Evolutionary conservation across 2,113 vertebrate species (phyloP).

Genomic region (Triplophysa tibetana): DNA sequence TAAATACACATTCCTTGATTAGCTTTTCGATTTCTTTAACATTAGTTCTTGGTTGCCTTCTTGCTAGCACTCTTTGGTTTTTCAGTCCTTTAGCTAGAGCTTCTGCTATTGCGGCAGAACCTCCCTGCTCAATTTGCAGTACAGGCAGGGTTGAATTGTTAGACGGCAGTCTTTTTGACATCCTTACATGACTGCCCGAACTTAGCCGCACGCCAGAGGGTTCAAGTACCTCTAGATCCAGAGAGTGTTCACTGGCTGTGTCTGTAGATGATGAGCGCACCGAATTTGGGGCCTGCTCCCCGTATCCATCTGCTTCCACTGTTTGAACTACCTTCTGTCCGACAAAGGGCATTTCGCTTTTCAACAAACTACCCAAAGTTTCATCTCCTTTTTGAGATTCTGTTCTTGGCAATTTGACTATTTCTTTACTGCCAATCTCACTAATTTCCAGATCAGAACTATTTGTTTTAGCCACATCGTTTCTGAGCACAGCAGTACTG

Average conservation of each 20-base stretch:
- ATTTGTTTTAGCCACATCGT: constrained; percentile 26
- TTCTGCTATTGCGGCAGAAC: constrained; percentile 65
- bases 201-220: constrained; percentile 43
- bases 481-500: constrained; percentile 7
- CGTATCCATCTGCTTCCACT: constrained; percentile 64
- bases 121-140: constrained; percentile 36
- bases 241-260: constrained; percentile 86
- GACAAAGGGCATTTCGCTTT: constrained; percentile 44
- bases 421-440: constrained; percentile 62
- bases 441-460: constrained; percentile 57
- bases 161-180: constrained; percentile 14
- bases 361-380: not conserved
- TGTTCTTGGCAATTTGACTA: constrained; percentile 56
- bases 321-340: constrained; percentile 28
- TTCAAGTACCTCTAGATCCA: constrained; percentile 77
- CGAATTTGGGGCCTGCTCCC: constrained; percentile 65
- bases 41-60: constrained; percentile 64
- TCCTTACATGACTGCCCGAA: constrained; percentile 34
- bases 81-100: constrained; percentile 78
- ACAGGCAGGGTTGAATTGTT: constrained; percentile 50
- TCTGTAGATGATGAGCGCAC: constrained; percentile 84
- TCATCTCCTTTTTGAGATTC: constrained; percentile 21
- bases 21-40: constrained; percentile 41
- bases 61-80: constrained; percentile 83
- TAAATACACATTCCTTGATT: constrained; percentile 67